Evolutionary conservation across 2,797 vertebrate species (phyloP).

Genomic region (Oryzias sinensis): DNA sequence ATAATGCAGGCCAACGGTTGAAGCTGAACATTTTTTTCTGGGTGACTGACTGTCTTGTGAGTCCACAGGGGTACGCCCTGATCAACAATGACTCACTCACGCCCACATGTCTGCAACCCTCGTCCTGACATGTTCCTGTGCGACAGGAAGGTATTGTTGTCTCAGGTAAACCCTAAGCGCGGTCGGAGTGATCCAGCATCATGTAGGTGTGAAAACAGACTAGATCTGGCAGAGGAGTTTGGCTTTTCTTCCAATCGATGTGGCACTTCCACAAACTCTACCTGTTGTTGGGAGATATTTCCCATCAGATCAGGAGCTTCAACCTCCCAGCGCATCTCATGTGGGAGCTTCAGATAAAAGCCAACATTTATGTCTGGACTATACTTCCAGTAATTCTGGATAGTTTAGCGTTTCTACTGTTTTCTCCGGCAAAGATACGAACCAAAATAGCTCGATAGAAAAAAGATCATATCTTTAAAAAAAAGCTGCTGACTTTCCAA

Average conservation of each 20-base stretch:
- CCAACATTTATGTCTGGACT: not conserved
- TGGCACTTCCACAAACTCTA: constrained; percentile 21
- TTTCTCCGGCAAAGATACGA: constrained; percentile 19
- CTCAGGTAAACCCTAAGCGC: constrained; percentile 5
- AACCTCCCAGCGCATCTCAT: not conserved
- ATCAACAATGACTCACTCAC: constrained; percentile 44
- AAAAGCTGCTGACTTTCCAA: not conserved
- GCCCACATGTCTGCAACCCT: constrained; percentile 39
- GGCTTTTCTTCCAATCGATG: constrained; percentile 18
- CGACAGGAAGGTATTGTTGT: constrained; percentile 15
- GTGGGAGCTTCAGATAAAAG: constrained; percentile 16
- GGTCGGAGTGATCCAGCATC: no score
- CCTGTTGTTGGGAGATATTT: constrained; percentile 23
- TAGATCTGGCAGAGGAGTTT: constrained; percentile 20
- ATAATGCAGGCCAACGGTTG: constrained; percentile 34
- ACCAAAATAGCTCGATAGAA: constrained; percentile 16
- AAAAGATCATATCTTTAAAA: constrained; percentile 11
- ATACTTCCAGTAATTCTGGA: constrained; percentile 25
- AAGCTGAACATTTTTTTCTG: constrained; percentile 40
- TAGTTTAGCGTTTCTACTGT: constrained; percentile 3
- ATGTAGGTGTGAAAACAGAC: not conserved
- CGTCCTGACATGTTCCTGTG: constrained; percentile 9
- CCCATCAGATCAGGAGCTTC: constrained; percentile 11
- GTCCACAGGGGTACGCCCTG: constrained; percentile 19
- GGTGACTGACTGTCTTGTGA: constrained; percentile 28